phyloP scores from a whole-genome alignment of 2,113 vertebrate species.

The Gambusia affinis region DNA sequence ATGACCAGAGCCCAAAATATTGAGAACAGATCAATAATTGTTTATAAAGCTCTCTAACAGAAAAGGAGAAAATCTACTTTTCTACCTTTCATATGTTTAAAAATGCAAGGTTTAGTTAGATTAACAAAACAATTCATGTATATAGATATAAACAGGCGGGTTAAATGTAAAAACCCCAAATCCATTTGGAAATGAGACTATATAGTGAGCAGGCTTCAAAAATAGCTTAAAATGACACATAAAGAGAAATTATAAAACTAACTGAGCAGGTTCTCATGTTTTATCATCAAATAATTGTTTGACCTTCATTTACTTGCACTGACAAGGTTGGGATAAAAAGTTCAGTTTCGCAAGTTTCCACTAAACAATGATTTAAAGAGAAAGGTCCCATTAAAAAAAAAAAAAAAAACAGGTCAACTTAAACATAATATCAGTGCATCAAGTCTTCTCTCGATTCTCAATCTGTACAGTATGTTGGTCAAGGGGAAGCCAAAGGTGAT shows the following conservation, averaged over 20 bases:
- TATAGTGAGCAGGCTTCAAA: too few relatives aligned
- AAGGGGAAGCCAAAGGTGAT: slow-evolving; percentile 2
- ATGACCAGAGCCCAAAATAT: neutral
- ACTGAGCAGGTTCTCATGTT: too few relatives aligned
- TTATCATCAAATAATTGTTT: too few relatives aligned
- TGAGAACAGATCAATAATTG: neutral
- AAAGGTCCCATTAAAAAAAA: slow-evolving; percentile 1
- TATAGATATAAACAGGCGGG: too few relatives aligned
- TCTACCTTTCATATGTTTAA: too few relatives aligned
- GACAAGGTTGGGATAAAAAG: neutral
- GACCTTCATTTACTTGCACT: neutral
- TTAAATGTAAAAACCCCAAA: too few relatives aligned
- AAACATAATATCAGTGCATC: slow-evolving; percentile 8
- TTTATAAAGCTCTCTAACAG: neutral
- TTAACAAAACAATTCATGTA: too few relatives aligned
- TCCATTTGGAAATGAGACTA: too few relatives aligned
- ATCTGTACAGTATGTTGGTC: slow-evolving; percentile 1
- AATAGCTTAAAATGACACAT: too few relatives aligned
- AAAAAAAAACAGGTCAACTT: neutral
- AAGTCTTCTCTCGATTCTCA: slow-evolving; percentile 1
- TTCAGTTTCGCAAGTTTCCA: neutral
- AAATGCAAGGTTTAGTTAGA: too few relatives aligned
- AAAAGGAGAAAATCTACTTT: neutral
- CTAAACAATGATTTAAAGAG: neutral
- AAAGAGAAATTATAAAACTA: too few relatives aligned